Percentiles rank a stretch among this genome's conserved stretches.
Evolutionary conservation across 2,113 vertebrate genomes (phyloP).

Genomic region (Podarcis cretensis): DNA sequence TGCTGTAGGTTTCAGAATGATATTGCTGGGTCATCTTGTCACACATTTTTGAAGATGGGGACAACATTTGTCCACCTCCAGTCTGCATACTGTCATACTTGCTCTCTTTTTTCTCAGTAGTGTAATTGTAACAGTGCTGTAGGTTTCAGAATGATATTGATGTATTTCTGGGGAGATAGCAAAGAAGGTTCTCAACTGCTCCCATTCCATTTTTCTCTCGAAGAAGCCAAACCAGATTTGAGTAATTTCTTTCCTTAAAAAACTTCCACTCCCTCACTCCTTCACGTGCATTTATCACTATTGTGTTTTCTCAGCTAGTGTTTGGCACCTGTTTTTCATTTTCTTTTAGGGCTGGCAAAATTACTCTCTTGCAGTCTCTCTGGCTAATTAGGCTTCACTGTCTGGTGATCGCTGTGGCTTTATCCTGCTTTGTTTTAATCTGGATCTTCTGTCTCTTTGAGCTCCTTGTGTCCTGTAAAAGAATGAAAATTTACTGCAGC

Average conservation of each 20-base stretch:
- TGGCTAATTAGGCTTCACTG: slow-evolving; percentile 40
- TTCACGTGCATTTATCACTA: background rate
- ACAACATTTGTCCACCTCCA: too few species aligned
- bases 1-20: too few species aligned
- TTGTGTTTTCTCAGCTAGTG: slow-evolving; percentile 6
- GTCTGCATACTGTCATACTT: background rate
- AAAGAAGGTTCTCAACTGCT: background rate
- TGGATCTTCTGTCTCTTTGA: slow-evolving; percentile 46
- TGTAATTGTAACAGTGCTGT: background rate
- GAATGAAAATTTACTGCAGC: slow-evolving; percentile 5
- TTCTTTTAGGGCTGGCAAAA: slow-evolving; percentile 10
- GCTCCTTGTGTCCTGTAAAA: slow-evolving; percentile 35
- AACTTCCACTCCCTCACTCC: background rate
- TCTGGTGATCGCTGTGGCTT: slow-evolving; percentile 4
- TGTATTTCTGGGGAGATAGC: background rate
- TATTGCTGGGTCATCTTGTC: too few species aligned
- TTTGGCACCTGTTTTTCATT: slow-evolving; percentile 8
- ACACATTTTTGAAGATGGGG: too few species aligned
- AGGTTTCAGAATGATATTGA: background rate
- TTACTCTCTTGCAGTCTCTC: slow-evolving; percentile 23
- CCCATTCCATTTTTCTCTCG: background rate
- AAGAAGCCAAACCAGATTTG: background rate
- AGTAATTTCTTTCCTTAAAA: background rate
- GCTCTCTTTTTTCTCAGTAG: background rate
- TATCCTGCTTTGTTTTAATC: slow-evolving; percentile 54